Evolutionary conservation across 1,140 invertebrate genomes (phyloP), one percentile per base, ranked within the genome.

Genomic region (Drosophila burlai): DNA sequence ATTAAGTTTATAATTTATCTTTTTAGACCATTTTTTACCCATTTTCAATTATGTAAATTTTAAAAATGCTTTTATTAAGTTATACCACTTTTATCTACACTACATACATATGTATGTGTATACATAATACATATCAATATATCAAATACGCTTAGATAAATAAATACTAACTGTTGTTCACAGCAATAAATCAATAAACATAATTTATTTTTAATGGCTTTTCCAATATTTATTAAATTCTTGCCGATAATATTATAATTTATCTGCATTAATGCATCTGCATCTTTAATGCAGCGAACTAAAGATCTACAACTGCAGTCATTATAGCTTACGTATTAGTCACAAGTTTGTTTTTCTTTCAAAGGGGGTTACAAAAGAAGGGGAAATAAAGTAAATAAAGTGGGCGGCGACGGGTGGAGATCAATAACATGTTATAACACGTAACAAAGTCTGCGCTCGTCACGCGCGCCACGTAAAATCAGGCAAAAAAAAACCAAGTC

Each of bases 371-470:
- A 54, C 31, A 24, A 2, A 38, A 4, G 9, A 7, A 16, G 34
- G 52, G 52, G 18, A 24, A 65, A 43, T 38, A 65, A 68, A 50
- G 34, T 31, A 68, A 66, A 66, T 38, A 46, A 2, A 38, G 40
- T 40, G 67, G 45, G 18, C n/a, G 21, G 43, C 13, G 9, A 21
- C 26, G 34, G 66, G 42, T n/a, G 49, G 40, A 38, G 69, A 73
- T 73, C 69, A 73, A 73, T 73, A 73, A 60, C 67, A 50, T 61
- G 67, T 60, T 72, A 73, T 61, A 63, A 36, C 58, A 75, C 68
- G 72, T 74, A 75, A 75, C 68, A 75, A 74, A 73, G 40, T 62
- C 18, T 43, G 69, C 54, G 67, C 50, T 61, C 46, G 69, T 73
- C 69, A 73, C 69, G 69, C 73, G 74, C 62, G 73, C 52, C 18